Evolutionary conservation across 2,888 invertebrate species (phyloP), one percentile per base, ranked within the genome.

Genomic region (Drosophila ezoana): DNA sequence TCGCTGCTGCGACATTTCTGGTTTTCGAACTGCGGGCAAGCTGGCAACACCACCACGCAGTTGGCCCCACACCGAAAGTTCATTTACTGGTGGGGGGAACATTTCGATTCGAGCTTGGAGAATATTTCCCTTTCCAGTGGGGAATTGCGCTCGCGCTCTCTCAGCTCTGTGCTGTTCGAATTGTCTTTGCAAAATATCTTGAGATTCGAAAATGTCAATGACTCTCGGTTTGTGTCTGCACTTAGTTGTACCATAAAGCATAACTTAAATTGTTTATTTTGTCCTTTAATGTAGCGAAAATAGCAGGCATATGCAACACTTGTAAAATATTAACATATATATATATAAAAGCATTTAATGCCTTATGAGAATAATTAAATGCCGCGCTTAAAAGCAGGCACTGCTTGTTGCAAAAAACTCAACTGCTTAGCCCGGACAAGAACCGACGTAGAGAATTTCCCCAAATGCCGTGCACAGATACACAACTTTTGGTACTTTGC

Each of bases 1-100:
- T 64, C 66, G 60, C 59, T 58, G 70, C 54, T 64, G 65, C 37
- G 57, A 64, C 32, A 79, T 79, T 81, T 81, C 81, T 80, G 78
- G 86, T 86, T 78, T 78, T 67, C 70, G 67, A 45, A 75, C 76
- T 60, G 32, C 16, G 44, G 43, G 52, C 32, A 18, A 62, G 75
- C 47, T 74, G 65, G 65, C 75, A 74, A 58, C 75, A 33, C 49
- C 35, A 35, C 20, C 20, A 4, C 20, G 20, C 23, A 23, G 5
- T 23, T 16, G 8, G 47, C 40, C 53, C 54, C 56, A 16, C 43
- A 20, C 49, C 47, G 64, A 73, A 76, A 74, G 73, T 77, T 80
- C 57, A 77, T 70, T 72, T 63, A 54, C 58, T 41, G 45, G 52
- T 35, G 16, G 47, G 64, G 76, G 58, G 57, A 61, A 62, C 16